A percentile compares a stretch with the other conserved stretches of the same genome.
These are phyloP conservation scores for Sebastes hubbsi DNA, from an alignment of 2,797 vertebrate genomes.

Conservation along the genomic window DNA sequence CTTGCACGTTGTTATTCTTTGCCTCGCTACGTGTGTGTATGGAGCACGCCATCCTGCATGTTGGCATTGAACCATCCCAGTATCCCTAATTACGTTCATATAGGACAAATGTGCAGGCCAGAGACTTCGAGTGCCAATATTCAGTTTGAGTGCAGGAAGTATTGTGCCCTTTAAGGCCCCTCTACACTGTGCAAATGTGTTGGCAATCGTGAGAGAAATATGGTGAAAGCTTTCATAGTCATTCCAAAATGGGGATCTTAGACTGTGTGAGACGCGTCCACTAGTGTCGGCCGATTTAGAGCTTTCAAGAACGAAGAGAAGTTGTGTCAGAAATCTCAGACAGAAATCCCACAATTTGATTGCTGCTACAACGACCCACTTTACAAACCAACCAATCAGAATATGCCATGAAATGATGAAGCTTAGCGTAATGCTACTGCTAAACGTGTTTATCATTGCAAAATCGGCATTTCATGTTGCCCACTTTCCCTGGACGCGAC, in stretches of 20 bases:
- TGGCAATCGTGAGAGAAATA: background rate
- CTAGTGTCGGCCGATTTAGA: background rate
- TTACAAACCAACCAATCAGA: background rate
- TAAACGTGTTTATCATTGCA: background rate
- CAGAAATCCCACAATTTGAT: background rate
- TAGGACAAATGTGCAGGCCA: background rate
- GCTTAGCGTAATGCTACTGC: background rate
- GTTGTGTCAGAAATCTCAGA: background rate
- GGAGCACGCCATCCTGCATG: background rate
- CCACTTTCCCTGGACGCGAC: background rate
- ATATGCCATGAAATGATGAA: background rate
- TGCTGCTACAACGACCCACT: background rate
- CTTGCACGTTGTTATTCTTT: background rate
- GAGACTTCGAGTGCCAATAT: background rate
- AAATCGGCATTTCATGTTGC: background rate
- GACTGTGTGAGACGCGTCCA: background rate
- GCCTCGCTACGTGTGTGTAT: background rate
- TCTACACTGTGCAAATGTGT: background rate
- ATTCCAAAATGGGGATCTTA: background rate
- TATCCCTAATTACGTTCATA: background rate
- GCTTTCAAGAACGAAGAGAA: background rate
- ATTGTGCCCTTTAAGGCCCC: background rate
- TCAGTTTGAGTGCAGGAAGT: background rate
- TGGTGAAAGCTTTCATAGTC: background rate
- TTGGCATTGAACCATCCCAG: background rate